A percentile compares a stretch with the other conserved stretches of the same genome.
These are phyloP conservation scores for Cyanistes caeruleus DNA, from an alignment of 2,113 vertebrate species.

Conservation along the genomic window DNA sequence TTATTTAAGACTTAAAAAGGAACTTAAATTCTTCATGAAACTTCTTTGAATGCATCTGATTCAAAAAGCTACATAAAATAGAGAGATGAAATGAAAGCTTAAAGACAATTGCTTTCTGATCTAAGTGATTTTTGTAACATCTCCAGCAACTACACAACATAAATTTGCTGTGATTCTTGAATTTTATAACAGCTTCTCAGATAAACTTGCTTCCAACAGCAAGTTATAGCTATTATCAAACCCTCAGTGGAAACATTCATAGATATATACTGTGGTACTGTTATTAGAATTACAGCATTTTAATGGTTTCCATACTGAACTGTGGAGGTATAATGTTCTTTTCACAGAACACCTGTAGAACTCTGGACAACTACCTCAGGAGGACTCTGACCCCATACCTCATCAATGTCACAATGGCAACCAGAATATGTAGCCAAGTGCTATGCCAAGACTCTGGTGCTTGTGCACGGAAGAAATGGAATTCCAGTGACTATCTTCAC, in stretches of 20 bases:
- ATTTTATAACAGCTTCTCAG: neutral
- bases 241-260: neutral
- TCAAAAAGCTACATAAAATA: neutral
- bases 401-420: conserved; percentile 87
- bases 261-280: neutral
- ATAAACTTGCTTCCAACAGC: neutral
- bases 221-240: neutral
- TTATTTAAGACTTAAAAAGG: neutral
- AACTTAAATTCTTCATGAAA: neutral
- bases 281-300: neutral
- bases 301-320: conserved; percentile 1
- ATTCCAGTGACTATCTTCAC: conserved; percentile 85
- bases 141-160: neutral
- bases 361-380: conserved; percentile 73
- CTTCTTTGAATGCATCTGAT: neutral
- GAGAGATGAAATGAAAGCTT: neutral
- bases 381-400: conserved; percentile 83
- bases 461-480: conserved; percentile 79
- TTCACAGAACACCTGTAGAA: conserved; percentile 75
- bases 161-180: neutral
- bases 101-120: neutral
- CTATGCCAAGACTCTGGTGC: conserved; percentile 82
- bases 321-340: neutral
- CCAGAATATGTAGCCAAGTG: conserved; percentile 82
- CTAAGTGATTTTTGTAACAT: neutral